phyloP scores from a whole-genome alignment of 2,888 invertebrate genomes.

The Rhingia campestris region DNA sequence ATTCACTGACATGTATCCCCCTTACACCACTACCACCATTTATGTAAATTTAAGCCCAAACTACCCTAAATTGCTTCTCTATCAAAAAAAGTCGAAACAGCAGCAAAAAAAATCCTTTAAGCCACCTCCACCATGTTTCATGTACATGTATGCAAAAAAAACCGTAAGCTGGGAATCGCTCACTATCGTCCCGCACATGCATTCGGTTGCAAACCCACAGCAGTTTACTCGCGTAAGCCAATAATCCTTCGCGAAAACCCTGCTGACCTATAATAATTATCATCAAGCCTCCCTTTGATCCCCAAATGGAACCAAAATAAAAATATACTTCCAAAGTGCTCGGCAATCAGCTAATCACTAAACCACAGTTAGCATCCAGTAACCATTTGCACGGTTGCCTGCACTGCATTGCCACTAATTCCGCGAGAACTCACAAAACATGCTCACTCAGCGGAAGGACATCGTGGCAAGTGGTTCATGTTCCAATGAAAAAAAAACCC shows the following conservation, averaged over 20 bases:
- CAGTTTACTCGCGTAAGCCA: slow-evolving; percentile 32
- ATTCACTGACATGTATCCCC: too few species aligned
- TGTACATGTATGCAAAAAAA: slow-evolving; percentile 16
- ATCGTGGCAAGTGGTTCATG: slow-evolving; percentile 12
- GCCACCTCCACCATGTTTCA: slow-evolving; percentile 6
- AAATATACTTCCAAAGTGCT: slow-evolving; percentile 42
- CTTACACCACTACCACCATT: neutral
- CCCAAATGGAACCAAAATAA: slow-evolving; percentile 26
- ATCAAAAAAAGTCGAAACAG: neutral
- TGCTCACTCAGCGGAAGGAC: slow-evolving; percentile 42
- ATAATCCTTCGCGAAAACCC: slow-evolving; percentile 39
- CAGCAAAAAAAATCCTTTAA: slow-evolving; percentile 9
- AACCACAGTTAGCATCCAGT: slow-evolving; percentile 61
- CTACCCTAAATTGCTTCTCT: too few species aligned
- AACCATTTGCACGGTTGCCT: slow-evolving; percentile 58
- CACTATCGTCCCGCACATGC: slow-evolving; percentile 12
- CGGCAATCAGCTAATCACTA: slow-evolving; percentile 71
- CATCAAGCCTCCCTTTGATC: slow-evolving; percentile 35
- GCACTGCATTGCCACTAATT: slow-evolving; percentile 58
- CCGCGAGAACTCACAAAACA: slow-evolving; percentile 56
- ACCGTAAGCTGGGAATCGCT: neutral
- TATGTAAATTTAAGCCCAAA: too few species aligned
- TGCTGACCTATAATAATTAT: slow-evolving; percentile 55
- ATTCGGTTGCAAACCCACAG: neutral
- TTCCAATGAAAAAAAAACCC: slow-evolving; percentile 3